These are phyloP conservation scores for Jacana jacana DNA, from an alignment of 2,113 vertebrate species.

Conservation along the genomic window DNA sequence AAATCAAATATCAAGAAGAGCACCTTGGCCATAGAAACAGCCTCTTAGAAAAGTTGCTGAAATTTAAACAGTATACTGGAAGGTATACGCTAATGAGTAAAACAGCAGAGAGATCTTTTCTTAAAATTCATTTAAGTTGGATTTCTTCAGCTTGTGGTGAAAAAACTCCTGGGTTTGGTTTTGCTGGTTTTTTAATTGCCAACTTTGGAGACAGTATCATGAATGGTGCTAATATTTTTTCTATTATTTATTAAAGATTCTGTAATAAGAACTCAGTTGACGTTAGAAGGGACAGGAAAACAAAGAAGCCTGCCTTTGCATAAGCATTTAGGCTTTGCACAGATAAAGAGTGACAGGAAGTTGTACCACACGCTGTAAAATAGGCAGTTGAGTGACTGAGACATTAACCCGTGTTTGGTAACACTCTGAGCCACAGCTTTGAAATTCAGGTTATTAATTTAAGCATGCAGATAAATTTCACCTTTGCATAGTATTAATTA, in stretches of 20 bases:
- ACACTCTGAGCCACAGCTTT: not conserved
- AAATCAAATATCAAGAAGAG: not conserved
- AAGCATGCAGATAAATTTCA: not conserved
- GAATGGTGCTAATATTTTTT: not conserved
- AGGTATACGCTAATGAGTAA: not conserved
- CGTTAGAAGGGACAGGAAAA: not conserved
- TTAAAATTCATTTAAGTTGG: not conserved
- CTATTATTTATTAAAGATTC: not conserved
- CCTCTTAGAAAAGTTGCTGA: not conserved
- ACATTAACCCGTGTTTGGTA: not conserved
- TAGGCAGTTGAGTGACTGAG: not conserved
- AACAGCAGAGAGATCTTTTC: not conserved
- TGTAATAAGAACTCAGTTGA: not conserved
- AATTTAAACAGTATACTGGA: not conserved
- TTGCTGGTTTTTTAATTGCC: not conserved
- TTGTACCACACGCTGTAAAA: not conserved
- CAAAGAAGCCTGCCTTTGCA: not conserved
- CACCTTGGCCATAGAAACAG: not conserved
- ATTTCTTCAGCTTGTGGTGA: not conserved
- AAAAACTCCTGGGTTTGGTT: not conserved
- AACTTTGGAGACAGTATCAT: not conserved
- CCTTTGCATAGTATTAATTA: not conserved
- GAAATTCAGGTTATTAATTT: not conserved
- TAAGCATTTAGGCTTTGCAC: not conserved
- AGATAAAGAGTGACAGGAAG: not conserved